Percentiles rank a stretch among this genome's conserved stretches.
phyloP scores from a whole-genome alignment of 2,113 vertebrate species.

The Labrus mixtus region DNA sequence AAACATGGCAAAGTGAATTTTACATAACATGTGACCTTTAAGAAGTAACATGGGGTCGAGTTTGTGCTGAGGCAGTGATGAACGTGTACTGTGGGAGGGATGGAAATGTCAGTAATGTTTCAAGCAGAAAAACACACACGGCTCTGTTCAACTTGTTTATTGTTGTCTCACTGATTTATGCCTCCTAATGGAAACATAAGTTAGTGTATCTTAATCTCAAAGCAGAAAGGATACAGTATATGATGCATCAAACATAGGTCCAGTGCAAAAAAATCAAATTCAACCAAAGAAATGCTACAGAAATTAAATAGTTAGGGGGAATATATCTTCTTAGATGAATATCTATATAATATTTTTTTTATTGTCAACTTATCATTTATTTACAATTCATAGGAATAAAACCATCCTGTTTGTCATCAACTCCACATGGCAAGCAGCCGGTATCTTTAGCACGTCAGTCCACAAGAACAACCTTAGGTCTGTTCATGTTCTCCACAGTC shows the following conservation, averaged over 20 bases:
- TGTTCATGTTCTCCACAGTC: background rate
- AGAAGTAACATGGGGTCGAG: no score
- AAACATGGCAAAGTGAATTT: no score
- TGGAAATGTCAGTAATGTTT: no score
- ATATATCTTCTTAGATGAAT: constrained; percentile 43
- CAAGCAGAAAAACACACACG: background rate
- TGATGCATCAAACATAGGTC: constrained; percentile 55
- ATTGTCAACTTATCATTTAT: constrained; percentile 12
- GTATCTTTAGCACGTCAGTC: no score
- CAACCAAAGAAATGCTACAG: constrained; percentile 31
- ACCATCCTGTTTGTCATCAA: background rate
- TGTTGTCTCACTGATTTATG: constrained; percentile 49
- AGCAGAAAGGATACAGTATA: constrained; percentile 57
- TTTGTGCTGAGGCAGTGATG: background rate
- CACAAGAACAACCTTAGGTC: no score
- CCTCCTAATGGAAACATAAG: constrained; percentile 57
- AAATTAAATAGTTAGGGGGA: background rate
- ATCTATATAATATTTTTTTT: constrained; percentile 30
- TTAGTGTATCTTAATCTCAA: constrained; percentile 46
- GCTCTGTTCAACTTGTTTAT: constrained; percentile 60
- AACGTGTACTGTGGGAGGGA: background rate
- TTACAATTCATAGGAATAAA: constrained; percentile 5
- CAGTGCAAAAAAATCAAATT: constrained; percentile 69
- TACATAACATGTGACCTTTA: no score
- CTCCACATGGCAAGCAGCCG: background rate